A percentile compares a stretch with the other conserved stretches of the same genome.
These are phyloP conservation scores for Diorhabda sublineata DNA, from an alignment of 1,140 invertebrate genomes.

Conservation along the genomic window DNA sequence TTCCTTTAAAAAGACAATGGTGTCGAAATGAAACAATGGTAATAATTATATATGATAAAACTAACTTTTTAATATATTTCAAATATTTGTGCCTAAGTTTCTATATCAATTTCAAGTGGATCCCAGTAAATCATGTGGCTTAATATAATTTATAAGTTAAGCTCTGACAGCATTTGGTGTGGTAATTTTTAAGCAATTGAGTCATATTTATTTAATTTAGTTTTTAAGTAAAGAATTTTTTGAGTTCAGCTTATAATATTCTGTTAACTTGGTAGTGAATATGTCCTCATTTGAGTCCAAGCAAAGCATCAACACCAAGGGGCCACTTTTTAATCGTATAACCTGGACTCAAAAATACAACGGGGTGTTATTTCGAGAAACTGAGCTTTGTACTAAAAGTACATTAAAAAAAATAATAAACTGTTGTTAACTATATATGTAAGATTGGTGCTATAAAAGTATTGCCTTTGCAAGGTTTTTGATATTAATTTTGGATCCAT, in stretches of 20 bases:
- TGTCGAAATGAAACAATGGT: too few species aligned
- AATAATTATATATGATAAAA: too few species aligned
- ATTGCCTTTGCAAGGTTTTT: conserved; percentile 38
- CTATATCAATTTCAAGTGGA: too few species aligned
- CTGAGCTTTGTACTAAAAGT: conserved; percentile 39
- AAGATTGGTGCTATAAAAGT: conserved; percentile 44
- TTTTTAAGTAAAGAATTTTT: conserved; percentile 17
- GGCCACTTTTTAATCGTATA: conserved; percentile 5
- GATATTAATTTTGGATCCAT: conserved; percentile 26
- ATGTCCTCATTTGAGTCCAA: conserved; percentile 10
- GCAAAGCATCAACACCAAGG: not conserved
- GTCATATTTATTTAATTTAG: not conserved
- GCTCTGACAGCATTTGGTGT: not conserved
- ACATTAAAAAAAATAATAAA: conserved; percentile 32
- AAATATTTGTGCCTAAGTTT: too few species aligned
- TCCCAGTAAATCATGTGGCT: not conserved
- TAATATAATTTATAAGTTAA: not conserved
- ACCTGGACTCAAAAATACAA: conserved; percentile 27
- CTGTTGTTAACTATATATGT: conserved; percentile 44
- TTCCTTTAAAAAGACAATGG: too few species aligned
- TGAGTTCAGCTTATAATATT: conserved; percentile 31
- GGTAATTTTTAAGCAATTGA: not conserved
- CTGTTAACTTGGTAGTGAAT: conserved; percentile 17
- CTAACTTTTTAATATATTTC: too few species aligned
- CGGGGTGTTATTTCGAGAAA: conserved; percentile 23